Conservation (phyloP, 2,888 invertebrate species). For the Gymnocheta viridis region DNA sequence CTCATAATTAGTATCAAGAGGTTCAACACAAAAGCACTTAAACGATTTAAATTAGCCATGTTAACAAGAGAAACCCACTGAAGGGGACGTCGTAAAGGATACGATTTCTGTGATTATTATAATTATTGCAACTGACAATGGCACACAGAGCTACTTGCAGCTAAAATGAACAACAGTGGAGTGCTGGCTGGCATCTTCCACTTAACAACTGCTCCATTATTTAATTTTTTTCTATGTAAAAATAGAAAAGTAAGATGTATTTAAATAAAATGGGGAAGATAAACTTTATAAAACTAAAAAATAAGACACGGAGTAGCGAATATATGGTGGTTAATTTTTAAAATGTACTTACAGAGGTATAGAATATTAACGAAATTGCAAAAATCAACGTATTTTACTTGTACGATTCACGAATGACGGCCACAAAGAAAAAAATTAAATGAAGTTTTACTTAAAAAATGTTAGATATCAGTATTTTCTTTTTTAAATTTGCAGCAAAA, state of each 20-base stretch:
- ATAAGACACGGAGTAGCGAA: no score
- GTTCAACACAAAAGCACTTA: conserved; percentile 53
- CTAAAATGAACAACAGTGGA: no score
- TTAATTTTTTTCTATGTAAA: not conserved
- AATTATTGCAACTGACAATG: conserved; percentile 3
- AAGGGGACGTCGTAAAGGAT: not conserved
- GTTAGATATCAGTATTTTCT: no score
- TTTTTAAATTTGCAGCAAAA: no score
- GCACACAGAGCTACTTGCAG: not conserved
- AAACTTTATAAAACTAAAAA: no score
- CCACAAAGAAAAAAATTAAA: no score
- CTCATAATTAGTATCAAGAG: conserved; percentile 57
- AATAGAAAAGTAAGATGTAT: not conserved
- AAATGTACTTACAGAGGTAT: no score
- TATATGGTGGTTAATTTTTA: no score
- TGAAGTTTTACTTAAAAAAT: no score
- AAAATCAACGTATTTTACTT: no score
- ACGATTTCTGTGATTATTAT: not conserved
- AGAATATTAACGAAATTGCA: no score
- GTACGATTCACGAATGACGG: no score
- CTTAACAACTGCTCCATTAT: not conserved
- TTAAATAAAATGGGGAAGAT: not conserved
- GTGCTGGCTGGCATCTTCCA: not conserved
- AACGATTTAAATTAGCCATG: conserved; percentile 52
- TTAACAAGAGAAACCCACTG: not conserved